Evolutionary conservation across 2,888 invertebrate genomes (phyloP), one percentile per base, ranked within the genome.

Genomic region (Catocala sponsa): DNA sequence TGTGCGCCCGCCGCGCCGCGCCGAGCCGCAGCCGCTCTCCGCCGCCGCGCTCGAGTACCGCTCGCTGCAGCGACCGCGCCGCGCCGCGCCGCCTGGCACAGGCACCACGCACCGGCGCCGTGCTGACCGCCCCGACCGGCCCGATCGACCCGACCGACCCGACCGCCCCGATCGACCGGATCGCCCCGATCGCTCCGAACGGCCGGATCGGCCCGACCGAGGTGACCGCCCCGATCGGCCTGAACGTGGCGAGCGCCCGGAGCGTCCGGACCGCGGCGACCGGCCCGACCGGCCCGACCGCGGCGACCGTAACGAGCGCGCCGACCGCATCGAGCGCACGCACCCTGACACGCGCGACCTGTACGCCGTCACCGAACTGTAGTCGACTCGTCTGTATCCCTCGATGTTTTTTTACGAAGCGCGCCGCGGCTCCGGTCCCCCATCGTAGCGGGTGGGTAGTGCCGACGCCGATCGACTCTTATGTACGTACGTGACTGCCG

Each of bases 41-140:
- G 94, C 94, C 50, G 94, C 94, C 10, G 93, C 95, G 55, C 82
- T 95, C 6, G 95, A 96, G 73, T 96, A 96, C 82, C 92, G 96
- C 49, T 95, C 96, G 32, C 84, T 96, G 51, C 95, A 95, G 76
- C 89, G 95, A 0, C 96, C 96, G 51, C 80, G 92, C 6, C 92
- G 82, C 58, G 91, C 91, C 47, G 82, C 76, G 63, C 73, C 80
- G 77, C 83, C 53, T 72, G 79, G 62, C 81, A 78, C 66, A 50
- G 80, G 74, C 80, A 79, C 74, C 69, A 67, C 82, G 55, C 79
- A 72, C 65, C 71, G 85, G 96, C 80, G 96, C 95, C 80, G 96
- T 95, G 65, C 96, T 96, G 76, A 96, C 96, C 70, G 96, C 96
- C 49, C 96, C 96, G 73, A 96, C 96, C 68, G 96, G 96, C 46